Evolutionary conservation across 2,797 vertebrate species (phyloP).

Genomic region (Poecile montanus): DNA sequence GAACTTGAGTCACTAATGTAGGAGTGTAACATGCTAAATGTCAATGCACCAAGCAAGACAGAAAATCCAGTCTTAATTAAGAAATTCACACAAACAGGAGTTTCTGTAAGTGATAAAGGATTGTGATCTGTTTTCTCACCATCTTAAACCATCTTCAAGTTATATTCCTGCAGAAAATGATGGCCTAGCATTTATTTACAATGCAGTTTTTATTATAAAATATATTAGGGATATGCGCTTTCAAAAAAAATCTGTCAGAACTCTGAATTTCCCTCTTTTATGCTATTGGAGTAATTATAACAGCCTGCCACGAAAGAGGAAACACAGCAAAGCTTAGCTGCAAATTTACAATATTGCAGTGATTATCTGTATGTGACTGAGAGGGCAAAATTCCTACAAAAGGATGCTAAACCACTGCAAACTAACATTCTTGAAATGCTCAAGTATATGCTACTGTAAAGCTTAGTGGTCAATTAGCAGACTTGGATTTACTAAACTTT

Average conservation of each 20-base stretch:
- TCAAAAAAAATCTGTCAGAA: background rate
- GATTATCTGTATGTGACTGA: background rate
- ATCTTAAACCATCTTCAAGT: conserved; percentile 30
- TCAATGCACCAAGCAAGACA: conserved; percentile 35
- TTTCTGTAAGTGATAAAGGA: conserved; percentile 16
- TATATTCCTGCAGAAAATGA: background rate
- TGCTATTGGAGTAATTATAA: background rate
- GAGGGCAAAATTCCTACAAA: background rate
- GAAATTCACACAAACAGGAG: background rate
- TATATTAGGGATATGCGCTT: background rate
- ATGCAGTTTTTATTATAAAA: background rate
- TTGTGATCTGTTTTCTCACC: conserved; percentile 14
- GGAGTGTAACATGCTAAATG: conserved; percentile 18
- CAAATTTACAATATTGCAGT: background rate
- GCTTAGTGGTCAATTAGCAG: background rate
- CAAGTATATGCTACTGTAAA: background rate
- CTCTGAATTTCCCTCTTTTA: background rate
- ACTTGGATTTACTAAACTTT: background rate
- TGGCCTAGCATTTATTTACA: background rate
- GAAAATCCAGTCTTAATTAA: conserved; percentile 42
- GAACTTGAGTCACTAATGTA: conserved; percentile 50
- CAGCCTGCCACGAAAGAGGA: background rate
- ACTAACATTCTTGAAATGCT: background rate
- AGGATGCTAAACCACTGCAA: background rate
- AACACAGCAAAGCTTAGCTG: background rate